Percentiles rank a stretch among this genome's conserved stretches.
Conservation (phyloP, 2,797 vertebrate species). For the Graptemys geographica region DNA sequence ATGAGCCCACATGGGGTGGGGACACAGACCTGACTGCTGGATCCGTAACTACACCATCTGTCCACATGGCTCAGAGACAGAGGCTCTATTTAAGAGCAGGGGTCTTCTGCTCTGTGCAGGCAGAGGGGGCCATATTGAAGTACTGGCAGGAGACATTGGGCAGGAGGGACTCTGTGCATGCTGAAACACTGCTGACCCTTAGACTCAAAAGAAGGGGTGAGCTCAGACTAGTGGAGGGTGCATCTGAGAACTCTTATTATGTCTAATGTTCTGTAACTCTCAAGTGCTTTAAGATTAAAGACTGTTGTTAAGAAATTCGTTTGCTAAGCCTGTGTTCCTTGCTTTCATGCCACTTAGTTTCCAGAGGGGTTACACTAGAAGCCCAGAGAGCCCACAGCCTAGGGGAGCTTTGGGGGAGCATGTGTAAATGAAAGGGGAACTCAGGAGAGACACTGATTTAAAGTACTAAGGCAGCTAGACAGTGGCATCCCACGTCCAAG, state of each 20-base stretch:
- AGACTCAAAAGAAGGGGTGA: not conserved
- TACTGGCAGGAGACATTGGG: accelerated
- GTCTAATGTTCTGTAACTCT: not conserved
- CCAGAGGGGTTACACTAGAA: not conserved
- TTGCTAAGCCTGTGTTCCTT: not conserved
- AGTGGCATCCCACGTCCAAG: accelerated
- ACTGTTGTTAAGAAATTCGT: not conserved
- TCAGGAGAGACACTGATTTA: not conserved
- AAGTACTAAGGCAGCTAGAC: not conserved
- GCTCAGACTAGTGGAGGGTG: not conserved
- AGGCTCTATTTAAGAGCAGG: not conserved
- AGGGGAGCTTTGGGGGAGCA: not conserved
- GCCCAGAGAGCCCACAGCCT: not conserved
- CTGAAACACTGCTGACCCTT: accelerated
- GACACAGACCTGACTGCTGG: accelerated
- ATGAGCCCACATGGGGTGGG: not conserved
- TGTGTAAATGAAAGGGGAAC: not conserved
- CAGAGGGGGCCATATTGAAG: not conserved
- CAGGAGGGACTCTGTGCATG: accelerated
- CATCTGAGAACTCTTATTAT: not conserved
- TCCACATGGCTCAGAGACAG: accelerated
- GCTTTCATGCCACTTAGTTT: not conserved
- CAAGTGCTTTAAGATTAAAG: not conserved
- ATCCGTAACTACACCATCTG: accelerated
- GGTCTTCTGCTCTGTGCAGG: not conserved